Evolutionary conservation across 2,113 vertebrate species (phyloP), one percentile per base, ranked within the genome.

Genomic region (Ivindomyrus marchei): DNA sequence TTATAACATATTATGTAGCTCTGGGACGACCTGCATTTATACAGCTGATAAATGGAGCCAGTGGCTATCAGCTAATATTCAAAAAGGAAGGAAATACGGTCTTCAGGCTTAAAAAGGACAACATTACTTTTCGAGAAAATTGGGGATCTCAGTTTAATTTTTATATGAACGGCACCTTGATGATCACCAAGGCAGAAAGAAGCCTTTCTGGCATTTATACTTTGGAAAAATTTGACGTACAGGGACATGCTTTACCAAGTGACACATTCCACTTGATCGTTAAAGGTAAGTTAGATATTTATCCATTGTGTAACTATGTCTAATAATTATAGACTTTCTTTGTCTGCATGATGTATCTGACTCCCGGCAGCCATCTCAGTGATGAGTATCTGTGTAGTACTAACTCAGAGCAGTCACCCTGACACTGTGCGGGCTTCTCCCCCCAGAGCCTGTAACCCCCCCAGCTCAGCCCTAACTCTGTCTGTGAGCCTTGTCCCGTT

Each of bases 91-190:
- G 45, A 7, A n/a, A 8, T 46, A 0, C 1, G 3, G 2, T 85
- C 0, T 46, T 85, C 3, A n/a, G 0, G 0, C 47, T 10, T 85
- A 85, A 10, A 46, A 45, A 7, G 7, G 7, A 21, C 19, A n/a
- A 24, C 0, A 24, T 0, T 4, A 13, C 9, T 47, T 9, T 31
- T n/a, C 0, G 0, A 1, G 10, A 0, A 21, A 13, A 85, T 6
- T 85, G 36, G 19, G 2, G 6, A 24, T 58, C 21, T 58, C 56
- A 46, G 0, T 85, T 45, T 85, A 2, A 9, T 1, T 85, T 45
- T 85, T 47, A 8, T 85, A n/a, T 0, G 4, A 85, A 85, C 0
- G 83, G 83, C 83, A 85, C 83, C 45, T 85, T 85, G 42, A 85
- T 8, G 19, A 24, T 85, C 19, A 21, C 15, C 39, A 85, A 85